These are phyloP conservation scores for Drosophila truncata DNA, from an alignment of 1,140 invertebrate genomes.

Conservation along the genomic window DNA sequence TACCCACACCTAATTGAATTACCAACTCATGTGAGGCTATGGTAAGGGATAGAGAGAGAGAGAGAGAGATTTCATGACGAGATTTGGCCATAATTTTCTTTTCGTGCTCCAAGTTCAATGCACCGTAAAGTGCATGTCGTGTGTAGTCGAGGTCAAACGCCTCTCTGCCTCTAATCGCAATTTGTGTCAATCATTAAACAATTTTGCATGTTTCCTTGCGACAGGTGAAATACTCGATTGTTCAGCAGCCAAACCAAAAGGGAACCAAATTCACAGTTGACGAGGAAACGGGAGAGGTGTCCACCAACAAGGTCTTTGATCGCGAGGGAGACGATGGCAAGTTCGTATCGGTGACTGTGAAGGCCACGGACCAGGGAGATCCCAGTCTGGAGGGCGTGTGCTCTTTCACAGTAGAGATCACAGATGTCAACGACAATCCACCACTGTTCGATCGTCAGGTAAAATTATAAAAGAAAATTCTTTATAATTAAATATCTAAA, in stretches of 20 bases:
- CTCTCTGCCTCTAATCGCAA: slow-evolving; percentile 47
- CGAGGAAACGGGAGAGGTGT: slow-evolving; percentile 97
- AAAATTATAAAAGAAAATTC: no score
- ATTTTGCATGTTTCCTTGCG: slow-evolving; percentile 58
- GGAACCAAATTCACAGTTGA: slow-evolving; percentile 98
- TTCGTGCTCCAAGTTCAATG: slow-evolving; percentile 67
- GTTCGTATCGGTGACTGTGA: slow-evolving; percentile 97
- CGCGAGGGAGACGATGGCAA: slow-evolving; percentile 98
- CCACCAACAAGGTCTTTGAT: slow-evolving; percentile 98
- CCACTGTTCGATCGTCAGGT: slow-evolving; percentile 97
- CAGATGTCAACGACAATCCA: slow-evolving; percentile 97
- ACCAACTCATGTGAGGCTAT: slow-evolving; percentile 28
- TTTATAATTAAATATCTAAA: slow-evolving; percentile 27
- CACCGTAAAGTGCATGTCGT: slow-evolving; percentile 56
- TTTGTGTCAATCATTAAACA: slow-evolving; percentile 67
- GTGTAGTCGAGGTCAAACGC: slow-evolving; percentile 37
- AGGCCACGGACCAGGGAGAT: slow-evolving; percentile 98
- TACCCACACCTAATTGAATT: slow-evolving; percentile 67
- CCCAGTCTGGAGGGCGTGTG: slow-evolving; percentile 97
- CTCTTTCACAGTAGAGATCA: slow-evolving; percentile 98
- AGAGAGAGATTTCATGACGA: slow-evolving; percentile 57
- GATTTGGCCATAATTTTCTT: slow-evolving; percentile 54
- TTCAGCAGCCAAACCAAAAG: slow-evolving; percentile 98
- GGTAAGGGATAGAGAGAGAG: background rate
- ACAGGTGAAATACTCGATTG: slow-evolving; percentile 95